Conservation (phyloP, 2,888 invertebrate genomes). For the Nephrotoma guestfalica region DNA sequence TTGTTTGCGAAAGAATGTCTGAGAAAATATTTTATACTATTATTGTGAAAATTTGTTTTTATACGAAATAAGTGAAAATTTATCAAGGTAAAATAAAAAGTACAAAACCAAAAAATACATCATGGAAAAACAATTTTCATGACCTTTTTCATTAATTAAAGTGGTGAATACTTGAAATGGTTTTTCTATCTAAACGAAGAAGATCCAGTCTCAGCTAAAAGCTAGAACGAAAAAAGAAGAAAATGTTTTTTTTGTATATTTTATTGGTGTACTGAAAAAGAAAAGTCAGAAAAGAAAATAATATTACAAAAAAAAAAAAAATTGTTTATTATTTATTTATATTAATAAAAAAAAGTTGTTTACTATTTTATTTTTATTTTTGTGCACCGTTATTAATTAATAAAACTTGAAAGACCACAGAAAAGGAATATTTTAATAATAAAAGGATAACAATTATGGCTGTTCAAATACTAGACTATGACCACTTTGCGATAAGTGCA, state of each 20-base stretch:
- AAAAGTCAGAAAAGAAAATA: not conserved
- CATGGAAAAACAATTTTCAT: constrained; percentile 1
- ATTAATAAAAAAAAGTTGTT: not conserved
- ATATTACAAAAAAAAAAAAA: not conserved
- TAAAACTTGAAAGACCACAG: not conserved
- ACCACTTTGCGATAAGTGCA: constrained; percentile 75
- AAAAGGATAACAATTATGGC: constrained; percentile 20
- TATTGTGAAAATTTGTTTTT: not conserved
- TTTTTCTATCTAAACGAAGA: not conserved
- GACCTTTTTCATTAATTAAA: not conserved
- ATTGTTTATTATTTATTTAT: not conserved
- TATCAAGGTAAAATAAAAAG: not conserved
- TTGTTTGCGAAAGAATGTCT: not conserved
- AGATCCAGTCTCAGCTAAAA: not conserved
- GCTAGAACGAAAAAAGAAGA: not conserved
- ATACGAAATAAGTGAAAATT: not conserved
- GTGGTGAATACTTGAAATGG: not conserved
- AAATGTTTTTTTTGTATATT: not conserved
- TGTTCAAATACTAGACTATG: constrained; percentile 51
- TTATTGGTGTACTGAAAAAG: not conserved
- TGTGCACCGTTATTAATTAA: not conserved
- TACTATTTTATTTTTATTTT: not conserved
- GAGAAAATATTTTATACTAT: not conserved
- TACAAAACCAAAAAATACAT: not conserved
- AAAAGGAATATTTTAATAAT: not conserved